phyloP scores from a whole-genome alignment of 2,797 vertebrate species.

The Rhinoraja longicauda region DNA sequence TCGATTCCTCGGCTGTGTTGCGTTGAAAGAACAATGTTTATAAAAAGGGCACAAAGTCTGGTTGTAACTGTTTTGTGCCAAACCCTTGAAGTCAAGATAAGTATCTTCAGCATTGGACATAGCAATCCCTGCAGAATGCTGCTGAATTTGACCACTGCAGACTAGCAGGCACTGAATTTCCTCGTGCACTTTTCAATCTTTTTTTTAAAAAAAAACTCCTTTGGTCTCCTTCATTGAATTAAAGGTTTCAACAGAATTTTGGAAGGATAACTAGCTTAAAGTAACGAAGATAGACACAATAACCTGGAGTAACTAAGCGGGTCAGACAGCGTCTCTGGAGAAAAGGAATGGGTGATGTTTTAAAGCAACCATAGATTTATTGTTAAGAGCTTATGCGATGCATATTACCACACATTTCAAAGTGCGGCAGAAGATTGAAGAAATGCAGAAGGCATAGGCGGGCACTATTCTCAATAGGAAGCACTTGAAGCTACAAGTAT shows the following conservation, averaged over 20 bases:
- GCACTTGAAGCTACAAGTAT: not conserved
- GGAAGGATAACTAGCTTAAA: not conserved
- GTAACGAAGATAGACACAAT: too few species aligned
- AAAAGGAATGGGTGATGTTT: too few species aligned
- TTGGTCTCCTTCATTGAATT: not conserved
- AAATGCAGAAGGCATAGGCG: not conserved
- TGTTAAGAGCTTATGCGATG: not conserved
- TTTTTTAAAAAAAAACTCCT: not conserved
- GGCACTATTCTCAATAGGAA: not conserved
- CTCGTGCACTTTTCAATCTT: not conserved
- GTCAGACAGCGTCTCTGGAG: too few species aligned
- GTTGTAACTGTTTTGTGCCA: too few species aligned
- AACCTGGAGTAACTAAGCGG: too few species aligned
- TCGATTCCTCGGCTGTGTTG: too few species aligned
- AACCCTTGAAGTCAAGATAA: too few species aligned
- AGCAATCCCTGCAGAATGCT: not conserved
- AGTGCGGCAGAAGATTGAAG: not conserved
- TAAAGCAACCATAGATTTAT: not conserved
- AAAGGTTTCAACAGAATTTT: not conserved
- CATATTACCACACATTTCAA: not conserved
- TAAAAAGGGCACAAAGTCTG: too few species aligned
- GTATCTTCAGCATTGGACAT: too few species aligned
- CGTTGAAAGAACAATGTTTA: too few species aligned
- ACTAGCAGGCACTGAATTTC: not conserved
- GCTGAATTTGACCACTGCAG: not conserved